Evolutionary conservation across 64 coral and sea anemone genomes (phyloP).

Genomic region (Platygyra sinensis): DNA sequence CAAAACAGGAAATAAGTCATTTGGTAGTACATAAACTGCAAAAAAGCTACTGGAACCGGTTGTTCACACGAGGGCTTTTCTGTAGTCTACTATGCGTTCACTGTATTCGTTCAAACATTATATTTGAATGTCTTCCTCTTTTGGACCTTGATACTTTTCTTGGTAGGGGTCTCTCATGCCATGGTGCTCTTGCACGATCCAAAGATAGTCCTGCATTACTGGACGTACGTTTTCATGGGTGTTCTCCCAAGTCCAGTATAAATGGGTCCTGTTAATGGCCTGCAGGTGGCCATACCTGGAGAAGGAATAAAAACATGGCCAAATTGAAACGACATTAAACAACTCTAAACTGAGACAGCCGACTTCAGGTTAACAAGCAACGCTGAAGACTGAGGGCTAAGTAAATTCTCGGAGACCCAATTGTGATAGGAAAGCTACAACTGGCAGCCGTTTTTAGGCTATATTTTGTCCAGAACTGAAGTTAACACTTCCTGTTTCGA

Average conservation of each 20-base stretch:
- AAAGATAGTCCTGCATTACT: slow-evolving; percentile 53
- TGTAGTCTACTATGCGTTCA: not conserved
- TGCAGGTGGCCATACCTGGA: slow-evolving; percentile 83
- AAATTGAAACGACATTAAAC: no score
- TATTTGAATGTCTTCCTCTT: not conserved
- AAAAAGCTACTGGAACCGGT: not conserved
- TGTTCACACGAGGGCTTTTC: not conserved
- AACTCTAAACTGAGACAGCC: no score
- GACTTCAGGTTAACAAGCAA: no score
- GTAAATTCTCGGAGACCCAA: no score
- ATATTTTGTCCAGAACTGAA: no score
- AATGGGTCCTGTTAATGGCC: slow-evolving; percentile 71
- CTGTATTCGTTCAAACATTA: not conserved
- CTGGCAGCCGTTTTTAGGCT: no score
- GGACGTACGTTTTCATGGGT: slow-evolving; percentile 35
- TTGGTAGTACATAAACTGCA: not conserved
- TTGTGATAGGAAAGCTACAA: no score
- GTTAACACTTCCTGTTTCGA: no score
- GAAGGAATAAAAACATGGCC: not conserved
- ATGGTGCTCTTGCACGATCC: slow-evolving; percentile 77
- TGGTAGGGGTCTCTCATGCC: slow-evolving; percentile 30
- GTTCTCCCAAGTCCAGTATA: slow-evolving; percentile 88
- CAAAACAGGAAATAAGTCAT: not conserved
- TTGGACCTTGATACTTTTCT: not conserved
- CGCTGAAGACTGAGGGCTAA: no score